Base-by-base conservation (phyloP, 1,140 invertebrate genomes). In the Ceratina calcarata region DNA sequence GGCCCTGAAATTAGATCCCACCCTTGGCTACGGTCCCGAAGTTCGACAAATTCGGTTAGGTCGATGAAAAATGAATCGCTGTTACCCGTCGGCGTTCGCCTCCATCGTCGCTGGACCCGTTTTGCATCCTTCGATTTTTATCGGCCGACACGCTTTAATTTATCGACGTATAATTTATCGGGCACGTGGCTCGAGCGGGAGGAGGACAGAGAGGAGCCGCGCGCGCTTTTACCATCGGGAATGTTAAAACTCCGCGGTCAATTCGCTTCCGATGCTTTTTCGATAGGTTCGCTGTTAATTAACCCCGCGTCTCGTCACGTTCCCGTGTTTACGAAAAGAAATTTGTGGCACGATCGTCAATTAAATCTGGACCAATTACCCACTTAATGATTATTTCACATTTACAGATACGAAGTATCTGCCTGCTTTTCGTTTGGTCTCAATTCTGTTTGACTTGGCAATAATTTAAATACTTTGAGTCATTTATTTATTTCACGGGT, bases 1-100 rank as follows among this genome's bases (percentile, higher is more conserved):
- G 86, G 88, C 83, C 90, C 85, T 84, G 84, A 91, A 91, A 91
- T 91, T 91, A 91, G 91, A 91, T 91, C 89, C 84, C 85, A 89
- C 90, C 88, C 89, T 88, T 85, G 85, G 83, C 87, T 10, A 85
- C 82, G 87, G 78, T 86, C 89, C 87, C 67, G 88, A 83, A 90
- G 89, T 90, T 91, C 89, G 91, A 91, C 90, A 91, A 91, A 91
- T 91, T 91, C 90, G 86, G 90, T 92, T 91, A 91, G 88, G 80
- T 86, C 85, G 78, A 85, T 91, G 91, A 92, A 91, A 91, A 91
- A 92, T 92, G 91, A 90, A 85, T 72, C 83, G 78, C 61, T 81
- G 66, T 80, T 77, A 80, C 79, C 82, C n/a, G 55, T n/a, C 55
- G 37, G 76, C 57, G 64, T 67, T 73, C 61, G 58, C 66, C 71